Conservation (phyloP, 2,113 vertebrate species). For the Tyrannus savana region DNA sequence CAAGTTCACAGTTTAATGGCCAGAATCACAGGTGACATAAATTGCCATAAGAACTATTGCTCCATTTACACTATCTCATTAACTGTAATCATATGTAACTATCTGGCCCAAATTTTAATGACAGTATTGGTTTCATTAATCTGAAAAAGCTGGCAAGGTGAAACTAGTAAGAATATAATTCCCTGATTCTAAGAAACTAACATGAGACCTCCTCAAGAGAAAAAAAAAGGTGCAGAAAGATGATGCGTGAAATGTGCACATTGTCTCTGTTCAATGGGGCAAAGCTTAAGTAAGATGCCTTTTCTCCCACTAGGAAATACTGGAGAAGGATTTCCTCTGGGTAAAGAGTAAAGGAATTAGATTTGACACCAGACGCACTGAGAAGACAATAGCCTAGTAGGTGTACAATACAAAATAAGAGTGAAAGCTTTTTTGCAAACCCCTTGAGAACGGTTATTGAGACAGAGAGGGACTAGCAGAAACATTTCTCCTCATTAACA, state of each 20-base stretch:
- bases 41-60: neutral
- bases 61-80: neutral
- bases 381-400: neutral
- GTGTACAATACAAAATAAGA: neutral
- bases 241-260: neutral
- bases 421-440: neutral
- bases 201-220: neutral
- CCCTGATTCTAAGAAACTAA: neutral
- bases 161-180: neutral
- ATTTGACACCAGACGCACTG: neutral
- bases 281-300: neutral
- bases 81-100: neutral
- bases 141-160: neutral
- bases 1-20: neutral
- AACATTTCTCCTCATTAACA: neutral
- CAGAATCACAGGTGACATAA: neutral
- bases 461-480: neutral
- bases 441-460: neutral
- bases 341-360: neutral
- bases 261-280: neutral
- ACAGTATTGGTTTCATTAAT: neutral
- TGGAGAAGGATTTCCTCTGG: neutral
- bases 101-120: neutral
- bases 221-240: neutral
- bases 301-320: neutral